These are phyloP conservation scores for Halictus rubicundus DNA, from an alignment of 1,140 invertebrate species.

Conservation along the genomic window DNA sequence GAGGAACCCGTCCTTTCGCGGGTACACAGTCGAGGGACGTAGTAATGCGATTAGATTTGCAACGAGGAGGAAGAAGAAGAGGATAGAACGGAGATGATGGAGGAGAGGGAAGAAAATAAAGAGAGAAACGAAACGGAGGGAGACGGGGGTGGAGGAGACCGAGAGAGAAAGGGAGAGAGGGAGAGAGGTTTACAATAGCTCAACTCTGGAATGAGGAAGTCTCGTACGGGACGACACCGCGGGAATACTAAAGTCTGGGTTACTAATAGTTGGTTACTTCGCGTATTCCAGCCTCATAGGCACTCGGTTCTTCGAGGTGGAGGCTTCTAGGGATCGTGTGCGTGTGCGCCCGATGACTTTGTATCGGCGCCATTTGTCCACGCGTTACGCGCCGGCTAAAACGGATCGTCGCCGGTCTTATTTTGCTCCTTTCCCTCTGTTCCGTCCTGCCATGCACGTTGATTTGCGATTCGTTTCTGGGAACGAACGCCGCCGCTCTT, in stretches of 20 bases:
- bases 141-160: slow-evolving; percentile 49
- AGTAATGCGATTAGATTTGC: slow-evolving; percentile 48
- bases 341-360: slow-evolving; percentile 50
- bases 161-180: slow-evolving; percentile 36
- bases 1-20: no score
- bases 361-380: slow-evolving; percentile 42
- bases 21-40: not conserved
- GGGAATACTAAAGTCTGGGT: slow-evolving; percentile 77
- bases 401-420: slow-evolving; percentile 16
- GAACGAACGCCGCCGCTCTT: slow-evolving; percentile 1
- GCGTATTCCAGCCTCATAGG: slow-evolving; percentile 66
- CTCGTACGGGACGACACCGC: slow-evolving; percentile 65
- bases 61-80: not conserved
- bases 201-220: slow-evolving; percentile 72
- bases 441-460: not conserved
- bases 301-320: slow-evolving; percentile 46
- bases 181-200: slow-evolving; percentile 68
- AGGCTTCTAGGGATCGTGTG: slow-evolving; percentile 63
- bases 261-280: slow-evolving; percentile 70
- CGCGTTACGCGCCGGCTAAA: slow-evolving; percentile 16
- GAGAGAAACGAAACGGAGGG: slow-evolving; percentile 24
- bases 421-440: not conserved
- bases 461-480: slow-evolving; percentile 35
- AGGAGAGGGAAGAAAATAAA: slow-evolving; percentile 14
- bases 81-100: not conserved